Base-by-base conservation (phyloP, 2,888 invertebrate species). In the Tenthredo livida region DNA sequence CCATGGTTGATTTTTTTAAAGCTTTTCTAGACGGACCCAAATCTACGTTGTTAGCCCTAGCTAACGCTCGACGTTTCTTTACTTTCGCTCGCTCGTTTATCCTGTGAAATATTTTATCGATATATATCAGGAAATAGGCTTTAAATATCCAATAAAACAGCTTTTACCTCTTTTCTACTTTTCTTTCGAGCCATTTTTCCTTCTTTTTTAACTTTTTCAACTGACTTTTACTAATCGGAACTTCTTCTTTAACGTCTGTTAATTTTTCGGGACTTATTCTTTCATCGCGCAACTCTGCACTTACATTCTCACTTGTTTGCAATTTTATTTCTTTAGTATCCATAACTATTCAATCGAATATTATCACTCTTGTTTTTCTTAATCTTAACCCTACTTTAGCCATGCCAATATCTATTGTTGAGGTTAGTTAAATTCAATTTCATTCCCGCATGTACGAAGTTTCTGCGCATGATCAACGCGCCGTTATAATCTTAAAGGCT, bases 21-120 rank as follows among this genome's bases (percentile, higher is more conserved):
- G 95, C 95, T 93, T 98, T 98, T 85, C 98, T 95, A 61, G 96
- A 96, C 0, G 98, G 98, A 0, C 97, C 97, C 4, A 96, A 91
- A 85, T 96, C 95, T 84, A 96, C 93, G 88, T 97, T 97, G 86
- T 96, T 96, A 85, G 95, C 95, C 87, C 96, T 95, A 0, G 97
- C 97, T 90, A 95, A 95, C 78, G 94, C 94, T 85, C 96, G 95
- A 90, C 96, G 96, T 88, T 95, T 95, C 90, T 97, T 97, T 17
- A 95, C 95, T 88, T 95, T 95, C 73, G 95, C 95, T 89, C 96
- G 96, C 90, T 98, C 97, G 89, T 95, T 96, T 0, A 95, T 94
- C 85, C 94, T 94, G 84, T 7, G 37, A 88, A 86, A 84, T 84
- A 77, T 37, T 37, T 37, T 29, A n/a, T n/a, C n/a, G n/a, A n/a